These are phyloP conservation scores for Silurus glanis DNA, from an alignment of 2,113 vertebrate species.

Conservation along the genomic window DNA sequence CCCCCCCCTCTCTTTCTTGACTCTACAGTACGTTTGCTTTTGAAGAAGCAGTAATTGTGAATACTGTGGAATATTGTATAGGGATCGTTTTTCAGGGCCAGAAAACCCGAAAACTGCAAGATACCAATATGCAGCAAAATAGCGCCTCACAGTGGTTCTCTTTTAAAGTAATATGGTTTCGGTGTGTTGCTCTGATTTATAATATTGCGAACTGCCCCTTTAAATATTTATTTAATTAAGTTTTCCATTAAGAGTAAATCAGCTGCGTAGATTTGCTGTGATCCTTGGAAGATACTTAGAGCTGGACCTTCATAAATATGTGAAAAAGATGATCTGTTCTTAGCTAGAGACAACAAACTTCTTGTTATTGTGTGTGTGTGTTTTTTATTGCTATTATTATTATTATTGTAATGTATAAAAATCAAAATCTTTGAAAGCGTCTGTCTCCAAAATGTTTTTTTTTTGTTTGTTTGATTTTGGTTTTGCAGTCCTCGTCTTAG, in stretches of 20 bases:
- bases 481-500: background rate
- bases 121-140: background rate
- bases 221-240: background rate
- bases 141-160: background rate
- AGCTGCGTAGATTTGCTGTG: background rate
- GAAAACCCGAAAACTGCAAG: background rate
- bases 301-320: background rate
- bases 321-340: background rate
- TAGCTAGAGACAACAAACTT: background rate
- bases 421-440: background rate
- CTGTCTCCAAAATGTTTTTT: background rate
- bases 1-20: background rate
- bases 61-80: background rate
- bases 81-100: background rate
- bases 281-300: background rate
- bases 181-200: background rate
- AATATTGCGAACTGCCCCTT: background rate
- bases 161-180: background rate
- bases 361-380: background rate
- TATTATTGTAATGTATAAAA: constrained; percentile 4
- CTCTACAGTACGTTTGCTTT: background rate
- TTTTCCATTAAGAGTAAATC: background rate
- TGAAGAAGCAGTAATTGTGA: too few relatives aligned
- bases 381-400: background rate
- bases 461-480: background rate